phyloP scores from a whole-genome alignment of 2,113 vertebrate species.

The Spermophilus dauricus region DNA sequence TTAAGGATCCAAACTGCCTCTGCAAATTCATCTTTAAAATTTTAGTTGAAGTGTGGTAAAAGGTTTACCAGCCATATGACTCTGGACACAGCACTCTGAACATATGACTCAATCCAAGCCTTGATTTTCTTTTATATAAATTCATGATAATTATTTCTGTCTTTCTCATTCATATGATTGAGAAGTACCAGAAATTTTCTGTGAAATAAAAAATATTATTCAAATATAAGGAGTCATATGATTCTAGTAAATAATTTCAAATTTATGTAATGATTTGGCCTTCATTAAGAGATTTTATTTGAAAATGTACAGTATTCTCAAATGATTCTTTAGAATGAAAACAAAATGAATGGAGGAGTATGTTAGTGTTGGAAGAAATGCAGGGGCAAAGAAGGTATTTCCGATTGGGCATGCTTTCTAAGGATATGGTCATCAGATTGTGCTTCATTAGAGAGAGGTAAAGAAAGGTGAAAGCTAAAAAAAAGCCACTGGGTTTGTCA shows the following conservation, averaged over 20 bases:
- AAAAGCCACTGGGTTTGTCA: not conserved
- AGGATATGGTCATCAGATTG: not conserved
- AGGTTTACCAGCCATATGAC: not conserved
- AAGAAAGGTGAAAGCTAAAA: slow-evolving; percentile 9
- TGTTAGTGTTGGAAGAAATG: not conserved
- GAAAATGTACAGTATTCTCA: not conserved
- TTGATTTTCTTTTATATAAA: slow-evolving; percentile 25
- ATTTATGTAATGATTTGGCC: slow-evolving; percentile 40
- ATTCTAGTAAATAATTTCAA: slow-evolving; percentile 25
- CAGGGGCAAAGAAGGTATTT: not conserved
- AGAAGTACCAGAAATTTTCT: not conserved
- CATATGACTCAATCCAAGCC: not conserved
- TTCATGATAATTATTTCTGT: slow-evolving; percentile 2
- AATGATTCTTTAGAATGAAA: slow-evolving; percentile 14
- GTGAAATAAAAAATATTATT: slow-evolving; percentile 22
- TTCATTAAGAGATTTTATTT: not conserved
- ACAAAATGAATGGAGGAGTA: not conserved
- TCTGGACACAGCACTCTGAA: not conserved
- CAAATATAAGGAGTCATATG: not conserved
- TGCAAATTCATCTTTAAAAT: not conserved
- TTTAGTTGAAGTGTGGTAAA: not conserved
- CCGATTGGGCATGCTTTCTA: not conserved
- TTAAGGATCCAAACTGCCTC: not conserved
- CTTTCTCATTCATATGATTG: slow-evolving; percentile 2
- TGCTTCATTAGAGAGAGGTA: not conserved